Conservation (phyloP, 2,113 vertebrate genomes). For the Myrmecobius fasciatus region DNA sequence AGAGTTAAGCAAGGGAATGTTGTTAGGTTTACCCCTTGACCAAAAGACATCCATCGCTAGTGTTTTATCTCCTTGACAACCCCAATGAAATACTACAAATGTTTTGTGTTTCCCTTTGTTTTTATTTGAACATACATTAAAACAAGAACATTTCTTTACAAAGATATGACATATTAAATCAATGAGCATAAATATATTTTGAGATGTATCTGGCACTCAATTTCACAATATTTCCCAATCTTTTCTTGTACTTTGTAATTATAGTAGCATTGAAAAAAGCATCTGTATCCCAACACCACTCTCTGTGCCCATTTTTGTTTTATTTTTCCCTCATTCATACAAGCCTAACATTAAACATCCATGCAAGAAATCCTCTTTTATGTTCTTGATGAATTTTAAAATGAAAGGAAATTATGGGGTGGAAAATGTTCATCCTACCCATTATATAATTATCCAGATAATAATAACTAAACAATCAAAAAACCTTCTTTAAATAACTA, state of each 20-base stretch:
- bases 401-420: neutral
- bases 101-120: neutral
- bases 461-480: neutral
- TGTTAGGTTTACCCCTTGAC: neutral
- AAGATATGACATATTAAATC: neutral
- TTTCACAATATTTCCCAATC: neutral
- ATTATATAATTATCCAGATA: neutral
- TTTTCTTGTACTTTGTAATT: neutral
- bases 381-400: constrained; percentile 16
- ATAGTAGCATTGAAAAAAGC: neutral
- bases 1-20: neutral
- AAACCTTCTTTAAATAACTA: neutral
- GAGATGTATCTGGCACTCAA: neutral
- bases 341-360: neutral
- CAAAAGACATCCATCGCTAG: neutral
- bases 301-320: too few species aligned
- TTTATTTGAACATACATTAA: neutral
- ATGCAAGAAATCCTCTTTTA: neutral
- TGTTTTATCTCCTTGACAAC: neutral
- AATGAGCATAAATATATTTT: neutral
- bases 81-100: neutral
- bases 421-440: neutral
- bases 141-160: neutral
- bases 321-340: neutral
- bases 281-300: neutral